Base-by-base conservation (phyloP, 2,888 invertebrate genomes). In the Beris chalybata region DNA sequence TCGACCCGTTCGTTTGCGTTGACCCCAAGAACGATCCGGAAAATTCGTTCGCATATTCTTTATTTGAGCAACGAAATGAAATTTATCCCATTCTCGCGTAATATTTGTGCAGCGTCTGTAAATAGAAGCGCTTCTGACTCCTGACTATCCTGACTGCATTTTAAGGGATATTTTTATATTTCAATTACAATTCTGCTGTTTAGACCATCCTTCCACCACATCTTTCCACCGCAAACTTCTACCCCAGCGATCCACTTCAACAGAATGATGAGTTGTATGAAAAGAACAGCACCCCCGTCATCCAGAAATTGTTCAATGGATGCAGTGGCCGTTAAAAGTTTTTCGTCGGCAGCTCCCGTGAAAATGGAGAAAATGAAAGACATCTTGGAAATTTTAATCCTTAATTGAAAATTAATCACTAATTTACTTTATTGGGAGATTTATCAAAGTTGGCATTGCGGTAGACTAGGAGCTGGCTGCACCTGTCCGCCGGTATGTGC, bases 341-440 rank as follows among this genome's bases (percentile, higher is more conserved):
- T 30, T 29, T 30, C 53, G 30, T 53, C 31, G 29, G 30, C 31
- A 22, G 30, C 30, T 31, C 22, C 22, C 6, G n/a, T 9, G 53
- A 53, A 53, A 53, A 53, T 53, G 31, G 9, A 7, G 7, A 52
- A 9, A 43, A 13, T 38, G 55, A 11, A 32, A 22, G 43, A 56
- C 22, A 56, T 29, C 58, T 64, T 44, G 65, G 38, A 68, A 63
- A 54, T 63, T 55, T 52, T 59, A 67, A 67, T 69, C 67, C 65
- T 64, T 65, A 66, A 69, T 69, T 69, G 64, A 69, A 64, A 69
- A 69, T 58, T 69, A 69, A 67, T 69, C 64, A 67, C 56, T 65
- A 66, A 69, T 66, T 69, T 58, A 45, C 55, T 65, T 69, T 61
- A 61, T 67, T 55, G 58, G 63, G 56, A n/a, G 56, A 57, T 56